Evolutionary conservation across 2,113 vertebrate genomes (phyloP).

Genomic region (Hypocryptadius cinnamomeus): DNA sequence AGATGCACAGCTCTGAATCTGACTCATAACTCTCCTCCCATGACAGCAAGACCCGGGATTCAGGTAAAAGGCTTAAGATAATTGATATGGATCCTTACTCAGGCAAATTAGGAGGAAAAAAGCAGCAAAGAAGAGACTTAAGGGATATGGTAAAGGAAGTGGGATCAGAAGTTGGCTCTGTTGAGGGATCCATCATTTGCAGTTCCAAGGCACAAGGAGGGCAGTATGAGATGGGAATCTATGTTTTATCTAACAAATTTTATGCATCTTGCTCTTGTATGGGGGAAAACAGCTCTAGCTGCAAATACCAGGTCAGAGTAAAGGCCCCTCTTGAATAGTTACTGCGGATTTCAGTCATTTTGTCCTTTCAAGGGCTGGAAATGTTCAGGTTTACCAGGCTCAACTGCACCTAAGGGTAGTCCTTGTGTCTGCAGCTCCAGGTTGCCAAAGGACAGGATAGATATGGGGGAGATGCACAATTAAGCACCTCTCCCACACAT

Average conservation of each 20-base stretch:
- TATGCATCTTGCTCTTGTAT: background rate
- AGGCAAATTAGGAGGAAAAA: background rate
- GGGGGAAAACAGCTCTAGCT: background rate
- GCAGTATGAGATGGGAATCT: background rate
- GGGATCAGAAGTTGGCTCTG: background rate
- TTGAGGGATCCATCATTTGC: background rate
- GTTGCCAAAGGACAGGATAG: conserved; percentile 14
- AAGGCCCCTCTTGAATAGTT: background rate
- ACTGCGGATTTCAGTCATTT: background rate
- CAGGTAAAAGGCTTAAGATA: conserved; percentile 27
- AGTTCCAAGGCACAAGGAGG: background rate
- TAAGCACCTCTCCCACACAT: background rate
- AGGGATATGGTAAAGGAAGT: background rate
- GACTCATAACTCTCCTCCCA: conserved; percentile 23
- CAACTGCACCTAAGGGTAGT: conserved; percentile 2
- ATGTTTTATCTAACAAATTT: background rate
- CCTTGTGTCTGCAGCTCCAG: conserved; percentile 10
- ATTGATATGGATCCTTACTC: background rate
- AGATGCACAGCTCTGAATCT: conserved; percentile 29
- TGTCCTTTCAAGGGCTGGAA: background rate
- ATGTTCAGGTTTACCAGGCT: conserved; percentile 54
- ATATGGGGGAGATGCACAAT: background rate
- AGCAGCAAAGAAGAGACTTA: background rate
- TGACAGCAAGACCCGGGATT: background rate
- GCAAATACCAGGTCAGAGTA: background rate